These are phyloP conservation scores for Laterallus jamaicensis DNA, from an alignment of 2,113 vertebrate genomes.

Conservation along the genomic window DNA sequence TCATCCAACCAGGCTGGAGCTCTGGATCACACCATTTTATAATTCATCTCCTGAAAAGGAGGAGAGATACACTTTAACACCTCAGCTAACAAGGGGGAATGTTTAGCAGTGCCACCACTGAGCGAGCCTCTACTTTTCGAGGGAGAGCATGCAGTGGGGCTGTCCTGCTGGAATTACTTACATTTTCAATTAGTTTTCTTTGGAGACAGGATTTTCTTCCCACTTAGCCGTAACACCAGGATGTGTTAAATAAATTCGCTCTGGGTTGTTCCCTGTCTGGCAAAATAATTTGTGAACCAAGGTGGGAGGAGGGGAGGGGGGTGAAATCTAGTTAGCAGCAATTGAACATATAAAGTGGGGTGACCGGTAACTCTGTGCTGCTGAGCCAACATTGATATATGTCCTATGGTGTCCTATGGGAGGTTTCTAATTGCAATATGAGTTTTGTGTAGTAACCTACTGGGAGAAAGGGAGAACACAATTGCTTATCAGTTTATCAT, in stretches of 20 bases:
- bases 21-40: constrained; percentile 43
- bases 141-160: neutral
- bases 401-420: constrained; percentile 48
- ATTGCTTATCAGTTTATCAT: constrained; percentile 71
- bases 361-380: constrained; percentile 17
- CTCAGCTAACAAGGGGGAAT: neutral
- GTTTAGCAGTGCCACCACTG: neutral
- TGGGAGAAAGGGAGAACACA: constrained; percentile 42
- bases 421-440: constrained; percentile 62
- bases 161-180: constrained; percentile 18
- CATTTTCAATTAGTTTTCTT: constrained; percentile 41
- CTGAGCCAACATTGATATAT: constrained; percentile 43
- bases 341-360: constrained; percentile 16
- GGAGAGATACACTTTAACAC: neutral
- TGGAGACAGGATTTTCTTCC: constrained; percentile 49
- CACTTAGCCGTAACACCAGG: constrained; percentile 19
- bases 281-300: constrained; percentile 38
- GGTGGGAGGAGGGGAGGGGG: neutral
- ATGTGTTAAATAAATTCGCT: constrained; percentile 62
- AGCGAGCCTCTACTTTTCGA: neutral
- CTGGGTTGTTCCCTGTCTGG: constrained; percentile 28
- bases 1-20: constrained; percentile 60
- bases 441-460: constrained; percentile 51
- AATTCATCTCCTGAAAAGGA: constrained; percentile 34
- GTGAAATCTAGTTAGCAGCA: constrained; percentile 45